phyloP scores from a whole-genome alignment of 2,888 invertebrate species.

The Peribatodes rhomboidaria region DNA sequence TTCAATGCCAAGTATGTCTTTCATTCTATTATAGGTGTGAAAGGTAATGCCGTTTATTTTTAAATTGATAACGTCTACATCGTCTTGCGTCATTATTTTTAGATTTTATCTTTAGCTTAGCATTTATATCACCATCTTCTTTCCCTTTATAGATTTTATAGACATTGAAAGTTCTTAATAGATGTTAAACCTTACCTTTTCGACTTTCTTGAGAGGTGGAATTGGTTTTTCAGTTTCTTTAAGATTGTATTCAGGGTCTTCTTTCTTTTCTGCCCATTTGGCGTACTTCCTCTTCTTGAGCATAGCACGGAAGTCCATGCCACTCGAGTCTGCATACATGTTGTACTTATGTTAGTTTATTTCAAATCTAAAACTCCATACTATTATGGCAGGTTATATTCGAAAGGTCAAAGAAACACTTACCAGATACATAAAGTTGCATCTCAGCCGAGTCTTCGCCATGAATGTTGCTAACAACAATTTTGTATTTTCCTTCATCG shows the following conservation, averaged over 20 bases:
- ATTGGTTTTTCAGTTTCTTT: conserved; percentile 96
- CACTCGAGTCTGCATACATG: conserved; percentile 92
- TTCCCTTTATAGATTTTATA: conserved; percentile 12
- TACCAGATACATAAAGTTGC: conserved; percentile 98
- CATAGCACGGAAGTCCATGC: conserved; percentile 99
- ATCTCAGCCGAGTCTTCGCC: conserved; percentile 98
- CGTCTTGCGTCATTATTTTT: conserved; percentile 49
- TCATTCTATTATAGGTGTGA: conserved; percentile 16
- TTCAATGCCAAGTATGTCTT: conserved; percentile 42
- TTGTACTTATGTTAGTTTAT: background rate
- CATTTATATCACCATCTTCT: conserved; percentile 74
- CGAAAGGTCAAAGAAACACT: conserved; percentile 46
- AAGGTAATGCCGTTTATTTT: conserved; percentile 14
- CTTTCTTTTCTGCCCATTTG: conserved; percentile 96
- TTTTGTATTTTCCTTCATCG: conserved; percentile 98
- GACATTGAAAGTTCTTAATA: conserved; percentile 16
- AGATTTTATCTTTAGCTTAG: conserved; percentile 49
- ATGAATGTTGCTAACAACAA: conserved; percentile 96
- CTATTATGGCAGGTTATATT: too few species aligned
- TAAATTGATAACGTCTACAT: conserved; percentile 46
- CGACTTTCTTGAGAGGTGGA: conserved; percentile 96
- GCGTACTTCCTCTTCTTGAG: conserved; percentile 98
- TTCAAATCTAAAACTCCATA: background rate
- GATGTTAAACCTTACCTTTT: conserved; percentile 90
- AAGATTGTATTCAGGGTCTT: conserved; percentile 96